Evolutionary conservation across 2,113 vertebrate species (phyloP), one percentile per base, ranked within the genome.

Genomic region (Lagopus muta): DNA sequence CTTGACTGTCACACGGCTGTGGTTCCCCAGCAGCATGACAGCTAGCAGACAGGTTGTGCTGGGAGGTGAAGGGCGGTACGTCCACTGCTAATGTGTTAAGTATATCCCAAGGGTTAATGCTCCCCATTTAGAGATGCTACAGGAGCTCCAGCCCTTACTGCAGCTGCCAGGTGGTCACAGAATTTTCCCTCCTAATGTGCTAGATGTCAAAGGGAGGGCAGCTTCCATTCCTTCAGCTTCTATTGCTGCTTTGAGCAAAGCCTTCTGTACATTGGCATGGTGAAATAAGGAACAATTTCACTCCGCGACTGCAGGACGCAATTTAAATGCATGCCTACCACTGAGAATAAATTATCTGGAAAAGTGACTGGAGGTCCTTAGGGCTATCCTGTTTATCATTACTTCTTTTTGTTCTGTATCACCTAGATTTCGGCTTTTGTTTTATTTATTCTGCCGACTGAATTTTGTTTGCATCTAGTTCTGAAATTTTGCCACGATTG

Each of bases 381-480:
- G 6, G 16, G 27, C 79, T 61, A 52, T 72, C 61, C 22, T 72
- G 15, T 61, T 76, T 43, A 16, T 89, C 74, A 58, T 61, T 88
- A 45, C 27, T 84, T 65, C 3, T 11, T 54, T 90, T 92, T 42
- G 8, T 52, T 72, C 58, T 72, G 4, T n/a, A 45, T 52, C 7
- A 61, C 5, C 10, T 13, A 75, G 54, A 80, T 83, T 75, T 34
- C 50, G 85, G 18, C 7, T 72, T 90, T 72, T 86, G 24, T 71
- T 89, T 84, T 61, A 67, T 93, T 90, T 75, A 75, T 86, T 94
- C 27, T 32, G 15, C 52, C 50, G 42, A 83, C 71, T 13, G 80
- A 34, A 43, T 50, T 83, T 64, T 90, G 6, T 52, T 92, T 81
- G 32, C 32, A 18, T 58, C 65, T 72, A 28, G 2, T 13, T 81